A percentile compares a stretch with the other conserved stretches of the same genome.
phyloP scores from a whole-genome alignment of 2,888 invertebrate genomes.

The Morpho deidamia region DNA sequence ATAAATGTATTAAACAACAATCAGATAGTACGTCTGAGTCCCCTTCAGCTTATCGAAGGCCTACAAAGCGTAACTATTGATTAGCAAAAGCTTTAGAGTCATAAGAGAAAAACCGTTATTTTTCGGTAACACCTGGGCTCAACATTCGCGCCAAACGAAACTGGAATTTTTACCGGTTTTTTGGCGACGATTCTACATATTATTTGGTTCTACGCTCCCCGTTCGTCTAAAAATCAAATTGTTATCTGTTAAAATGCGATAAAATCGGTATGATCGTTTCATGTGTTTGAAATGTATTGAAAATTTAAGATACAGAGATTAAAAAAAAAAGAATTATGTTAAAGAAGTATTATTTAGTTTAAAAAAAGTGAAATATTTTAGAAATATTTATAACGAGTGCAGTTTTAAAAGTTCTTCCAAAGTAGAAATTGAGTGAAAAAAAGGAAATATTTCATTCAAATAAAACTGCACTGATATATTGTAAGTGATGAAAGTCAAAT shows the following conservation, averaged over 20 bases:
- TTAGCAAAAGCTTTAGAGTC: slow-evolving; percentile 59
- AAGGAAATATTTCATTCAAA: slow-evolving; percentile 1
- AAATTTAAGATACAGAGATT: slow-evolving; percentile 5
- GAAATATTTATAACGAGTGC: slow-evolving; percentile 10
- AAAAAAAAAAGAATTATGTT: slow-evolving; percentile 7
- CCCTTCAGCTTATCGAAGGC: slow-evolving; percentile 37
- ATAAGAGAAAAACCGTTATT: slow-evolving; percentile 49
- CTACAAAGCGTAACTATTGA: slow-evolving; percentile 49
- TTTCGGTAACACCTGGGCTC: slow-evolving; percentile 41
- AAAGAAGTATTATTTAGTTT: slow-evolving; percentile 4
- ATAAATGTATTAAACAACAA: slow-evolving; percentile 25
- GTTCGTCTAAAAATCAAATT: slow-evolving; percentile 75
- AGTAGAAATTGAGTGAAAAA: background rate
- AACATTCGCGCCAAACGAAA: slow-evolving; percentile 52
- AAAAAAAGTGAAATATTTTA: slow-evolving; percentile 10
- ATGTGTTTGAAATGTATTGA: slow-evolving; percentile 10
- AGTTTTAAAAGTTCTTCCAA: slow-evolving; percentile 14
- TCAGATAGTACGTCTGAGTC: slow-evolving; percentile 45
- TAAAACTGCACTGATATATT: slow-evolving; percentile 56
- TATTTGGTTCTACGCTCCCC: slow-evolving; percentile 70
- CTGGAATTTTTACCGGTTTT: slow-evolving; percentile 58
- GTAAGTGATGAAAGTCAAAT: slow-evolving; percentile 57
- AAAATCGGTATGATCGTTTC: background rate
- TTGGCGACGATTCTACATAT: slow-evolving; percentile 54
- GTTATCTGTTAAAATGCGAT: slow-evolving; percentile 28